Base-by-base conservation (phyloP, 2,797 vertebrate species). In the Gila robusta region DNA sequence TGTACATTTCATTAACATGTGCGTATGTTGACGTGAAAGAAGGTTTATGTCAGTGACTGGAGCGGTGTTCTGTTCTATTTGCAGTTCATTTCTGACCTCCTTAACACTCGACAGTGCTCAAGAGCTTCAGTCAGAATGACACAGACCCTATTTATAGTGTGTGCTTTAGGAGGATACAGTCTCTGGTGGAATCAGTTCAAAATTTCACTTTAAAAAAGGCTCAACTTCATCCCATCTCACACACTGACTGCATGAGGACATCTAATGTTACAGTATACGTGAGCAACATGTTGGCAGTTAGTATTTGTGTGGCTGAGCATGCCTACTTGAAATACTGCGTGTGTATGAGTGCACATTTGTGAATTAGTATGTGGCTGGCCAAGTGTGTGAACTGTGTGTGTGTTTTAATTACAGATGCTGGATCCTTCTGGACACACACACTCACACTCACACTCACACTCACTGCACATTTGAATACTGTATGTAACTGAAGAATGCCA, bases 121-220 rank as follows among this genome's bases (percentile, higher is more conserved):
- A 82, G 87, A 85, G 81, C 89, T 90, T 88, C 80, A 91, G 74
- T 85, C 86, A 73, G 85, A 88, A 80, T 93, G 91, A 93, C 91
- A 94, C 93, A 93, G 92, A 90, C 85, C 71, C 91, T 96, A 96
- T 96, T 95, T 95, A 93, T 94, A 95, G 91, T 79, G 82, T 59
- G 84, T 62, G 54, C 83, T 44, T 62, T 71, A 62, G 73, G 71
- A 73, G 59, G 76, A 88, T 78, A 54, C 72, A 83, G 77, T 82
- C 72, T 32, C 72, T 72, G 47, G 26, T 81, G 84, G 66, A 86
- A 81, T 74, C 76, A 77, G 72, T 82, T 67, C 26, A 82, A 86
- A 84, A 82, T 41, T 81, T 81, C 23, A 87, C 47, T 84, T 52
- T 67, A 47, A 64, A 81, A 70, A 44, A 82, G 70, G 12, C 44